These are phyloP conservation scores for Acanthisitta chloris DNA, from an alignment of 2,113 vertebrate genomes.

Conservation along the genomic window DNA sequence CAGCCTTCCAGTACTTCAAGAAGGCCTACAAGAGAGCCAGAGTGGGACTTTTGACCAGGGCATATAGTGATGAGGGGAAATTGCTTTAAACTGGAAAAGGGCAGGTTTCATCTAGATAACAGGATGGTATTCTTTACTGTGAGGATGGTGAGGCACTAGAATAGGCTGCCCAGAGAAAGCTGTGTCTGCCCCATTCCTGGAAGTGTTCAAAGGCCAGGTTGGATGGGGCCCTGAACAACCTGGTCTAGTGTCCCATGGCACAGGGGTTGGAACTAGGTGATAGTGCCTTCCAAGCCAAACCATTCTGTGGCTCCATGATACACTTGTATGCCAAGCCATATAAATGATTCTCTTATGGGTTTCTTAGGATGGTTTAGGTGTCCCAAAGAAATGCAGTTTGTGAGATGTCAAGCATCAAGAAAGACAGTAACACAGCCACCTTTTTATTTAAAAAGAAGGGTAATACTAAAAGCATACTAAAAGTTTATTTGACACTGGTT, in stretches of 20 bases:
- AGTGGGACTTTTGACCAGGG: background rate
- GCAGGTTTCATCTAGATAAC: background rate
- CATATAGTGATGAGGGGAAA: background rate
- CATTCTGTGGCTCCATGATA: background rate
- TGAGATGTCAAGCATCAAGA: background rate
- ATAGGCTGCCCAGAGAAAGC: background rate
- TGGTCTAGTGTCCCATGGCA: background rate
- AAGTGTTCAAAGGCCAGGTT: background rate
- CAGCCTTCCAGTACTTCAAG: background rate
- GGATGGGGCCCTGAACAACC: background rate
- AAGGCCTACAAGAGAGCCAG: too few species aligned
- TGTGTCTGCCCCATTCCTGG: background rate
- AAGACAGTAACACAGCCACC: background rate
- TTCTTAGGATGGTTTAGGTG: background rate
- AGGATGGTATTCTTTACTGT: background rate
- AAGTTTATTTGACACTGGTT: background rate
- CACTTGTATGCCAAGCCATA: background rate
- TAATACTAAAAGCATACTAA: background rate
- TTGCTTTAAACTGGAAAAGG: background rate
- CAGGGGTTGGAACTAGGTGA: background rate
- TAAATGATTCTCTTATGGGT: background rate
- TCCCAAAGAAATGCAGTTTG: background rate
- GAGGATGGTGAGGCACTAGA: background rate
- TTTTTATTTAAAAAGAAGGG: background rate
- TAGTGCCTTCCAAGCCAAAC: background rate